Conservation (phyloP, 2,888 invertebrate species). For the Drosophila austrosaltans region DNA sequence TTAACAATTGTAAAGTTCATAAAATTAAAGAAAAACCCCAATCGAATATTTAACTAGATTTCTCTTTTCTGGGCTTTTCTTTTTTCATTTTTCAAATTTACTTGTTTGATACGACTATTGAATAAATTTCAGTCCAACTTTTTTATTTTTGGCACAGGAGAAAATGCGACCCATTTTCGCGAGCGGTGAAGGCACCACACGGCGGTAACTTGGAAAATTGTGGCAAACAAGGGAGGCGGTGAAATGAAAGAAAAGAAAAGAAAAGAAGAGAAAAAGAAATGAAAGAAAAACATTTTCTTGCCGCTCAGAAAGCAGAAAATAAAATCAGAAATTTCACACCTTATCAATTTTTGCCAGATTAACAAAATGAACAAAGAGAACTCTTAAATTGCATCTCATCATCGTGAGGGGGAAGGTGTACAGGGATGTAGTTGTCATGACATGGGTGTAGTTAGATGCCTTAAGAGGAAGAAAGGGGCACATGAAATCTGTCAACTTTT, state of each 20-base stretch:
- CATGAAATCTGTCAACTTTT: too few species aligned
- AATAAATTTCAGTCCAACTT: too few species aligned
- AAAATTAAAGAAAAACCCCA: too few species aligned
- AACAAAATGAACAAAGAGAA: slow-evolving; percentile 57
- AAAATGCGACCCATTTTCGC: background rate
- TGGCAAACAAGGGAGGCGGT: slow-evolving; percentile 10
- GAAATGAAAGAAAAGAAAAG: background rate
- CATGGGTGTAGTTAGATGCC: background rate
- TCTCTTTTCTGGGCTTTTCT: too few species aligned
- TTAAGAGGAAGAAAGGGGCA: too few species aligned
- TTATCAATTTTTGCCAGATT: slow-evolving; percentile 79
- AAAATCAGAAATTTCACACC: slow-evolving; percentile 78
- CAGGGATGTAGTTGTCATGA: background rate
- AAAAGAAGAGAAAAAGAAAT: slow-evolving; percentile 24
- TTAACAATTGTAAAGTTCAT: too few species aligned
- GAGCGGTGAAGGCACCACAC: background rate
- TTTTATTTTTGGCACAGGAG: background rate
- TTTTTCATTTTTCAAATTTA: too few species aligned
- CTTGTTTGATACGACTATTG: too few species aligned
- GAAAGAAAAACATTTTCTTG: slow-evolving; percentile 61
- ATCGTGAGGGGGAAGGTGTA: background rate
- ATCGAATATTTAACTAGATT: too few species aligned
- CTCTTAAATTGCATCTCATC: slow-evolving; percentile 58
- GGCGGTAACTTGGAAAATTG: slow-evolving; percentile 7
- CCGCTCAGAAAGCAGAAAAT: slow-evolving; percentile 68